Conservation (phyloP, 2,113 vertebrate genomes). For the Seriola rivoliana region DNA sequence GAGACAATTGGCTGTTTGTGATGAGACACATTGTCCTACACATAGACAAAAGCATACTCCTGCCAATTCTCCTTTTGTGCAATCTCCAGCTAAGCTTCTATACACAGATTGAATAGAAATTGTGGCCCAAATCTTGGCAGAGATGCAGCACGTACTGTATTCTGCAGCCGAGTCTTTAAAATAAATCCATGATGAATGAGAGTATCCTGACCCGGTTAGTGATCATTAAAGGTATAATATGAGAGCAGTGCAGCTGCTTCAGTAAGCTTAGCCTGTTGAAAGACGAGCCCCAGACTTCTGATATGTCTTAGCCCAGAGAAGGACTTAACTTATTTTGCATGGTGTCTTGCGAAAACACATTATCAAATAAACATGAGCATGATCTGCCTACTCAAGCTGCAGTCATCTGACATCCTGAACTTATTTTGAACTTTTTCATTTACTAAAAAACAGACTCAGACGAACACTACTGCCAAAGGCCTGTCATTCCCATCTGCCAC, state of each 20-base stretch:
- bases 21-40: slow-evolving; percentile 69
- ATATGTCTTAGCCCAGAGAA: slow-evolving; percentile 11
- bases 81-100: slow-evolving; percentile 61
- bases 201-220: slow-evolving; percentile 60
- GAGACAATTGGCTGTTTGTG: slow-evolving; percentile 64
- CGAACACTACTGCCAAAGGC: slow-evolving; percentile 15
- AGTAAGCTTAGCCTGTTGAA: slow-evolving; percentile 41
- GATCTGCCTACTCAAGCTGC: slow-evolving; percentile 6
- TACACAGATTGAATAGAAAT: slow-evolving; percentile 52
- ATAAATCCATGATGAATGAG: slow-evolving; percentile 58
- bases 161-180: slow-evolving; percentile 45
- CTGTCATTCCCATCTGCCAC: slow-evolving; percentile 6
- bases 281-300: slow-evolving; percentile 20
- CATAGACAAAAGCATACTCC: slow-evolving; percentile 48
- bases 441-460: neutral
- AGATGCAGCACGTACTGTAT: slow-evolving; percentile 31
- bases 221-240: slow-evolving; percentile 66
- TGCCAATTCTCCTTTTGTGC: slow-evolving; percentile 68
- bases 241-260: slow-evolving; percentile 28
- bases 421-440: slow-evolving; percentile 19
- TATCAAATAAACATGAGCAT: neutral
- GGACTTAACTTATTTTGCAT: slow-evolving; percentile 29
- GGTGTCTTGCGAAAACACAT: slow-evolving; percentile 11
- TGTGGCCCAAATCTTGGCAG: slow-evolving; percentile 52
- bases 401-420: slow-evolving; percentile 4